phyloP scores from a whole-genome alignment of 1,140 invertebrate genomes.

The Bombus cullumanus region DNA sequence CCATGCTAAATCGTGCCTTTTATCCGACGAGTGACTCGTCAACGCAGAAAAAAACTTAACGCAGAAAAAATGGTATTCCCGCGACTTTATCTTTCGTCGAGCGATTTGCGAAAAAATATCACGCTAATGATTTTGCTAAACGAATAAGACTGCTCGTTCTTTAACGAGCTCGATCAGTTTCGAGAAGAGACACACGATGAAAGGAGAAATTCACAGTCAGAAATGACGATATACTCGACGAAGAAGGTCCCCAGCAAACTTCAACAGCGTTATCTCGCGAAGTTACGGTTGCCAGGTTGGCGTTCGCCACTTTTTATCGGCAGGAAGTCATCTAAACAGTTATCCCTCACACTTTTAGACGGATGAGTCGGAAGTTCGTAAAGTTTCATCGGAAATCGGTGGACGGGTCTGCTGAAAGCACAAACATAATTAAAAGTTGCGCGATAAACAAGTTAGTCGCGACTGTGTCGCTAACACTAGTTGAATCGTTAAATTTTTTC shows the following conservation, averaged over 20 bases:
- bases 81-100: background rate
- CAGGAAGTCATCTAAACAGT: slow-evolving; percentile 20
- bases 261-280: slow-evolving; percentile 14
- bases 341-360: slow-evolving; percentile 1
- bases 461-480: slow-evolving; percentile 11
- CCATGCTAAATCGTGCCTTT: background rate
- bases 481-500: background rate
- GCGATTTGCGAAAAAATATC: background rate
- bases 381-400: slow-evolving; percentile 45
- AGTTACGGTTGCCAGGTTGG: background rate
- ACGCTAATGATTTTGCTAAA: no score
- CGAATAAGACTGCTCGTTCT: background rate
- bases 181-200: background rate
- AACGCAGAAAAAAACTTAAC: no score
- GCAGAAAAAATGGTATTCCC: no score
- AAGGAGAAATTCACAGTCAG: background rate
- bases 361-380: slow-evolving; percentile 1
- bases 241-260: background rate
- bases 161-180: background rate
- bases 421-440: slow-evolving; percentile 47
- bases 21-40: background rate
- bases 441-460: slow-evolving; percentile 32
- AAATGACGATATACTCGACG: background rate
- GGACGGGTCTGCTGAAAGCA: background rate
- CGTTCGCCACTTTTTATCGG: slow-evolving; percentile 22